phyloP scores from a whole-genome alignment of 2,888 invertebrate species.

The Dromius quadrimaculatus region DNA sequence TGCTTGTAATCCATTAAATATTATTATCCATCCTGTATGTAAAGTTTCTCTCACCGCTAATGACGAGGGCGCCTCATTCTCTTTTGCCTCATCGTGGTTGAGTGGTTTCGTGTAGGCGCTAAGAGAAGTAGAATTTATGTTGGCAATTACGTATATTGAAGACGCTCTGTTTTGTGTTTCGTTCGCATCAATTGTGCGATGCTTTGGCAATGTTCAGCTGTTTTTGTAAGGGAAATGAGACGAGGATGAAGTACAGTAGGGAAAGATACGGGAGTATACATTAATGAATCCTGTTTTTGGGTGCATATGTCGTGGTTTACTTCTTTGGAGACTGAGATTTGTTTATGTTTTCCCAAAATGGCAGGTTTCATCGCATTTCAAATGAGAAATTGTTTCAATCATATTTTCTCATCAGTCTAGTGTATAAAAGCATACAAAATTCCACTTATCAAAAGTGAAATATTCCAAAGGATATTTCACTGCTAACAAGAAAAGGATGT shows the following conservation, averaged over 20 bases:
- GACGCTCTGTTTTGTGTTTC: slow-evolving; percentile 36
- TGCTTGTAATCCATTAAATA: too few relatives aligned
- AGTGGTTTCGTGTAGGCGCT: slow-evolving; percentile 26
- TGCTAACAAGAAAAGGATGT: slow-evolving; percentile 25
- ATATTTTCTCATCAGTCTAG: slow-evolving; percentile 17
- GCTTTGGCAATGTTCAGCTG: slow-evolving; percentile 13
- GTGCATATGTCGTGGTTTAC: slow-evolving; percentile 15
- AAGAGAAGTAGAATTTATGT: slow-evolving; percentile 43
- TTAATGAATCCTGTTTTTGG: slow-evolving; percentile 31
- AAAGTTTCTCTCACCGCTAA: too few relatives aligned
- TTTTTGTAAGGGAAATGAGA: slow-evolving; percentile 41
- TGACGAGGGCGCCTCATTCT: too few relatives aligned
- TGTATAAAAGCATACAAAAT: slow-evolving; percentile 25
- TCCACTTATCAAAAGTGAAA: slow-evolving; percentile 37
- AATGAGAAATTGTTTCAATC: not conserved
- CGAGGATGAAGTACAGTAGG: slow-evolving; percentile 17
- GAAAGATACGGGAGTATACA: not conserved
- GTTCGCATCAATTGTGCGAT: slow-evolving; percentile 23
- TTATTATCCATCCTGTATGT: too few relatives aligned
- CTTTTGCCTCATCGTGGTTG: slow-evolving; percentile 3
- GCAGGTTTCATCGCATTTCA: not conserved
- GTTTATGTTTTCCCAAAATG: too few relatives aligned
- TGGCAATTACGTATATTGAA: slow-evolving; percentile 50
- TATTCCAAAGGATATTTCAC: slow-evolving; percentile 39
- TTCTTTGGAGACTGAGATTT: too few relatives aligned